These are phyloP conservation scores for Dendroctonus valens DNA, from an alignment of 1,140 invertebrate genomes.

Conservation along the genomic window DNA sequence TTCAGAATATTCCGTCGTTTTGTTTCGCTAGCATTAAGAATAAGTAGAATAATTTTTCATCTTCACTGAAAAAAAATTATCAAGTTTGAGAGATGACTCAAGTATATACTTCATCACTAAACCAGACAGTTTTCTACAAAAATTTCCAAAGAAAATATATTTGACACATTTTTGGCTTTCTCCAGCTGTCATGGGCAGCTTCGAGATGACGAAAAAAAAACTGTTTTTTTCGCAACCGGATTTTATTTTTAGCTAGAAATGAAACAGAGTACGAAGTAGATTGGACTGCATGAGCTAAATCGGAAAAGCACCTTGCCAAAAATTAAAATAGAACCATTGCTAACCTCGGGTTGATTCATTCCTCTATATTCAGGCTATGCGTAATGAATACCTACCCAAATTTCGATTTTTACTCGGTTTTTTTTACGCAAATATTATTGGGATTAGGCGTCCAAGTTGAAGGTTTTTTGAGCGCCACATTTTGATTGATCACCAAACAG, in stretches of 20 bases:
- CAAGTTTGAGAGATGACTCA: no score
- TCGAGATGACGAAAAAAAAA: no score
- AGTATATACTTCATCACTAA: no score
- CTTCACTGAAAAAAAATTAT: no score
- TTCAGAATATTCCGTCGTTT: no score
- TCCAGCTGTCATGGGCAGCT: not conserved
- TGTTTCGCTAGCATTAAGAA: no score
- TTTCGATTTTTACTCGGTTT: constrained; percentile 6
- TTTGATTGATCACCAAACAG: no score
- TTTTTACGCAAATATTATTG: not conserved
- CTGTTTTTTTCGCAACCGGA: constrained; percentile 9
- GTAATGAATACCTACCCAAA: constrained; percentile 25
- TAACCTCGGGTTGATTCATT: constrained; percentile 38
- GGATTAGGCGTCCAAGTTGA: not conserved
- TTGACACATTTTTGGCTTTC: not conserved
- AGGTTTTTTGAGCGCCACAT: not conserved
- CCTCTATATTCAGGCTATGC: constrained; percentile 33
- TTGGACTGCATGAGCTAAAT: constrained; percentile 27
- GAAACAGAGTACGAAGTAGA: constrained; percentile 31
- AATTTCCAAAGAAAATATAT: no score
- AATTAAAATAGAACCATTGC: constrained; percentile 38
- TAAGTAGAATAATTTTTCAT: no score
- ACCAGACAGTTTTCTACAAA: no score
- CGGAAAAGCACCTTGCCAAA: constrained; percentile 38
- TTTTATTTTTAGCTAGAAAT: constrained; percentile 22